Conservation (phyloP, 2,113 vertebrate genomes). For the Paramormyrops kingsleyae region DNA sequence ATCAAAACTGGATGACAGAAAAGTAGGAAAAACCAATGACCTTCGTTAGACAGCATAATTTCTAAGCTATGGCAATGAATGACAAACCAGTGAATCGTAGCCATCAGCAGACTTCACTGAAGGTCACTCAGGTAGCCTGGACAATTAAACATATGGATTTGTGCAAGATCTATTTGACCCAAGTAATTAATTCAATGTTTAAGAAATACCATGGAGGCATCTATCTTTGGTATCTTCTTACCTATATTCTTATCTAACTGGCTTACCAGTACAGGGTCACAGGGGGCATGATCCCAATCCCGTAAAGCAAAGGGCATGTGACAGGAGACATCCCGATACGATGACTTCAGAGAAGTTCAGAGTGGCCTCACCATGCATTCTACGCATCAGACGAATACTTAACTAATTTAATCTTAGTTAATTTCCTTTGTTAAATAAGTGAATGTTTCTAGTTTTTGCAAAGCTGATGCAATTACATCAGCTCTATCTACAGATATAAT, state of each 20-base stretch:
- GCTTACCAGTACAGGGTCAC: neutral
- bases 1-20: neutral
- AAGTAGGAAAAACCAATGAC: neutral
- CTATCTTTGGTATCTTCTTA: neutral
- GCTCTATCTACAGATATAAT: too few species aligned
- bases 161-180: neutral
- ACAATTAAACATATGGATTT: neutral
- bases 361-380: neutral
- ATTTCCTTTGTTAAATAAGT: too few species aligned
- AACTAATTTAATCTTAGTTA: neutral
- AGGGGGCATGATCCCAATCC: neutral
- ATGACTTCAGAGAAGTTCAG: neutral
- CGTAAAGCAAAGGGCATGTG: neutral
- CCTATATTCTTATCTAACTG: neutral
- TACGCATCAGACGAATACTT: neutral
- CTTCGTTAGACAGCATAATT: neutral
- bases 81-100: neutral
- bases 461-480: too few species aligned
- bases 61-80: neutral
- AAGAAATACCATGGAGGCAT: neutral
- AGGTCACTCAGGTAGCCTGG: neutral
- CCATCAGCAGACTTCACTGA: neutral
- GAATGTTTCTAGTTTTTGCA: too few species aligned
- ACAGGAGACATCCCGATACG: neutral
- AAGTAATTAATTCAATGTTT: neutral